phyloP scores from a whole-genome alignment of 1,140 invertebrate species.

The Babylonia areolata region DNA sequence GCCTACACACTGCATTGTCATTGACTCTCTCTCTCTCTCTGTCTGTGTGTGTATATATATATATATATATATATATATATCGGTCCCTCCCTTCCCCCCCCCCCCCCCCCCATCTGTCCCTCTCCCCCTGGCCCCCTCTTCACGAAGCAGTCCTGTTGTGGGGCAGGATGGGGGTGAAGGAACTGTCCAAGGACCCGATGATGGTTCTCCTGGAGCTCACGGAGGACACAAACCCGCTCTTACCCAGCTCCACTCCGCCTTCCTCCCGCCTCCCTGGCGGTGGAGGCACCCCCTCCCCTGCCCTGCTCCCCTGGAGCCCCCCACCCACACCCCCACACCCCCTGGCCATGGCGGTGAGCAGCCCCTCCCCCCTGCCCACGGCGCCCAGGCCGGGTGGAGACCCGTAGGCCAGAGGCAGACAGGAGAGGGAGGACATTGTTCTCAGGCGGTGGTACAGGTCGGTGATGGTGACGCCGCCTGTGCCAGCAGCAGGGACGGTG shows the following conservation, averaged over 20 bases:
- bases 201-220: neutral
- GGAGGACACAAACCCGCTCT: neutral
- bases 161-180: constrained; percentile 18
- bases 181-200: constrained; percentile 31
- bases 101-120: neutral
- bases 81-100: neutral
- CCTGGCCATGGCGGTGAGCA: neutral
- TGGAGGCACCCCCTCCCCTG: neutral
- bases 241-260: neutral
- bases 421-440: constrained; percentile 8
- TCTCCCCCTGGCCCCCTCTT: neutral
- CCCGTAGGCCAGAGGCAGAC: neutral
- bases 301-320: neutral
- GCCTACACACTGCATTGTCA: no score
- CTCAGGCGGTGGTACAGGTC: constrained; percentile 31
- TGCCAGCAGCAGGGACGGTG: neutral
- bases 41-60: no score
- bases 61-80: no score
- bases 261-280: neutral
- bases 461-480: neutral
- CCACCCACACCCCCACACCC: no score
- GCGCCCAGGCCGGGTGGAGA: neutral
- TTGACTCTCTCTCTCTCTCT: no score
- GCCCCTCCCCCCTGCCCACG: neutral
- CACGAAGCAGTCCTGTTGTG: constrained; percentile 19